Conservation (phyloP, 2,888 invertebrate species). For the Biston stratarius region DNA sequence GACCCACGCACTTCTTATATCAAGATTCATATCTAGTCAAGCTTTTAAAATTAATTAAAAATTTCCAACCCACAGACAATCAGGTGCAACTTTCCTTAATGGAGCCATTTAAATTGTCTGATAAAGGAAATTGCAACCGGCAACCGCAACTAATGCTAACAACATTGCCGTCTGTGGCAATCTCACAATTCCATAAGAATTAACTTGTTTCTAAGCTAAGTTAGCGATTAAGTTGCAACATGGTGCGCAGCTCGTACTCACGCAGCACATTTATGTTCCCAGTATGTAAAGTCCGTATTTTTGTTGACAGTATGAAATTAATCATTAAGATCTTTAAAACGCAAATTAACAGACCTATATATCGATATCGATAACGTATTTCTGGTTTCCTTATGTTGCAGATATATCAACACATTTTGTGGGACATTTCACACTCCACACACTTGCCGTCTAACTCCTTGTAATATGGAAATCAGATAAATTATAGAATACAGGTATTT, state of each 20-base stretch:
- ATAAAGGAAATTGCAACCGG: conserved; percentile 53
- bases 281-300: conserved; percentile 15
- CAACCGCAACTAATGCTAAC: conserved; percentile 49
- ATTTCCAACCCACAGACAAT: conserved; percentile 15
- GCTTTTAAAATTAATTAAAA: conserved; percentile 17
- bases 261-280: background rate
- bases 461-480: too few species aligned
- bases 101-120: conserved; percentile 49
- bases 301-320: too few species aligned
- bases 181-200: conserved; percentile 63
- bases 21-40: background rate
- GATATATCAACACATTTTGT: too few species aligned
- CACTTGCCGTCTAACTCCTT: too few species aligned
- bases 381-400: too few species aligned
- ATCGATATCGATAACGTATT: too few species aligned
- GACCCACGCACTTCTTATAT: too few species aligned
- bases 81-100: conserved; percentile 48
- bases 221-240: conserved; percentile 79
- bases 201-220: conserved; percentile 68
- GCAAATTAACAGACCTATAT: too few species aligned
- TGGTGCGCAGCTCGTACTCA: conserved; percentile 50
- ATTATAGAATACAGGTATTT: too few species aligned
- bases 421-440: too few species aligned
- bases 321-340: too few species aligned
- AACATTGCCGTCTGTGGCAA: conserved; percentile 49